Conservation (phyloP, 2,113 vertebrate species). For the Illadopsis cleaveri region DNA sequence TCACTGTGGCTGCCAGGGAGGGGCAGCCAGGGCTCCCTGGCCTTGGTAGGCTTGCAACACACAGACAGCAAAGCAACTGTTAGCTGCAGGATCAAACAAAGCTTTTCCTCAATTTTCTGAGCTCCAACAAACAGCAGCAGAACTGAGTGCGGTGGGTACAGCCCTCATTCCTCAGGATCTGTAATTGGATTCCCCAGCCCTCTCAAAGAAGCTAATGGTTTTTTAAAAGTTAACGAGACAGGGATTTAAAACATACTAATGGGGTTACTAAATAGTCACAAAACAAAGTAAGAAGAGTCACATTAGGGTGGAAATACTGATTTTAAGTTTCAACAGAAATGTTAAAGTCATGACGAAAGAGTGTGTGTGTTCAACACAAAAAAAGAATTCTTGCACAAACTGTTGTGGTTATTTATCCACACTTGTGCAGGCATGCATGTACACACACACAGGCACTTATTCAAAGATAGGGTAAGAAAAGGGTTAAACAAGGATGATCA, state of each 20-base stretch:
- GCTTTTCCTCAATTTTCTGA: not conserved
- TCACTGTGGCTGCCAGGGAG: not conserved
- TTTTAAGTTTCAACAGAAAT: not conserved
- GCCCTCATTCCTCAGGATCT: not conserved
- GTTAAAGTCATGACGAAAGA: not conserved
- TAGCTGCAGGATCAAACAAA: not conserved
- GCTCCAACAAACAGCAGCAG: not conserved
- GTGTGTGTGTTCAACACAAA: not conserved
- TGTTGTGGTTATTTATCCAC: not conserved
- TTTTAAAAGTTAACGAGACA: not conserved
- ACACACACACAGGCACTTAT: not conserved
- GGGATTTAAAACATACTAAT: not conserved
- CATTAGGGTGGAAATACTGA: not conserved
- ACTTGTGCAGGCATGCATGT: not conserved
- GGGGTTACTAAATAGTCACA: not conserved
- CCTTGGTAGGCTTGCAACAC: not conserved
- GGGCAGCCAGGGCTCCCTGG: not conserved
- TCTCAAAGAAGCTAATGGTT: fast-evolving
- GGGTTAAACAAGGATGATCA: not conserved
- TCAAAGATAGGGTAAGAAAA: not conserved
- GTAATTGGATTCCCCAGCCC: not conserved
- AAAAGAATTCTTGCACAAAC: not conserved
- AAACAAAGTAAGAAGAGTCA: not conserved
- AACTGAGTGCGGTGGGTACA: not conserved
- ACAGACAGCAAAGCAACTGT: not conserved